phyloP scores from a whole-genome alignment of 2,797 vertebrate species.

The Hoplostethus atlanticus region DNA sequence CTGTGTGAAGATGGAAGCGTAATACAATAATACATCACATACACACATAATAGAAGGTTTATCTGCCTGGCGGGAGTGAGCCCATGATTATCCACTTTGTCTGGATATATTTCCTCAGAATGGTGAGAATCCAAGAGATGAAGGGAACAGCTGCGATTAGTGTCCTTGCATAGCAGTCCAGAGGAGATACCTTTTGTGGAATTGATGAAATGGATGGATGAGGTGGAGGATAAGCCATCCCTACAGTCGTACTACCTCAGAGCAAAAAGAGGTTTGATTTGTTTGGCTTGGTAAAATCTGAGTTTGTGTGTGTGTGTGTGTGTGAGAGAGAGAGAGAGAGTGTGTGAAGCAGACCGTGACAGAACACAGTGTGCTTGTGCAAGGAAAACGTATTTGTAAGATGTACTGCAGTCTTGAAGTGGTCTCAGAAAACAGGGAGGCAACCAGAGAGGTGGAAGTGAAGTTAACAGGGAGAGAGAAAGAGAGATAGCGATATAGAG shows the following conservation, averaged over 20 bases:
- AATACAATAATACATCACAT: slow-evolving; percentile 1
- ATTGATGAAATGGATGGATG: slow-evolving; percentile 42
- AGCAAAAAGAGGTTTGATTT: slow-evolving; percentile 16
- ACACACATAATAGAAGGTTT: slow-evolving; percentile 4
- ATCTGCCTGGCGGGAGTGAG: slow-evolving; percentile 35
- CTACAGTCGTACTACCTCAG: slow-evolving; percentile 16
- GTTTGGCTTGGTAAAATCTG: neutral
- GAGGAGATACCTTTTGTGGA: slow-evolving; percentile 44
- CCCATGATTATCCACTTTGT: neutral
- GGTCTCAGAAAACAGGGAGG: slow-evolving; percentile 27
- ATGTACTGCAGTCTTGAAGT: slow-evolving; percentile 8
- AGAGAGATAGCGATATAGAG: neutral
- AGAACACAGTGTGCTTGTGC: slow-evolving; percentile 20
- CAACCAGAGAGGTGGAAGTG: slow-evolving; percentile 36
- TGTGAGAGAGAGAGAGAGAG: neutral
- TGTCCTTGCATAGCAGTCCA: slow-evolving; percentile 35
- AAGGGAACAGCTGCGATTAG: slow-evolving; percentile 31
- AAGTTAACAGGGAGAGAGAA: slow-evolving; percentile 31
- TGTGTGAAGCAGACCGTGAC: slow-evolving; percentile 39
- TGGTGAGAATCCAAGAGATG: slow-evolving; percentile 31
- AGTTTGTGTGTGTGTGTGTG: neutral
- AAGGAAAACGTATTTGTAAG: slow-evolving; percentile 35
- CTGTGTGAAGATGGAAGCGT: neutral
- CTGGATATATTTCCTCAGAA: slow-evolving; percentile 2
- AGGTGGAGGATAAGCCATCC: slow-evolving; percentile 34